A percentile compares a stretch with the other conserved stretches of the same genome.
Evolutionary conservation across 2,113 vertebrate species (phyloP).

Genomic region (Aleadryas rufinucha): DNA sequence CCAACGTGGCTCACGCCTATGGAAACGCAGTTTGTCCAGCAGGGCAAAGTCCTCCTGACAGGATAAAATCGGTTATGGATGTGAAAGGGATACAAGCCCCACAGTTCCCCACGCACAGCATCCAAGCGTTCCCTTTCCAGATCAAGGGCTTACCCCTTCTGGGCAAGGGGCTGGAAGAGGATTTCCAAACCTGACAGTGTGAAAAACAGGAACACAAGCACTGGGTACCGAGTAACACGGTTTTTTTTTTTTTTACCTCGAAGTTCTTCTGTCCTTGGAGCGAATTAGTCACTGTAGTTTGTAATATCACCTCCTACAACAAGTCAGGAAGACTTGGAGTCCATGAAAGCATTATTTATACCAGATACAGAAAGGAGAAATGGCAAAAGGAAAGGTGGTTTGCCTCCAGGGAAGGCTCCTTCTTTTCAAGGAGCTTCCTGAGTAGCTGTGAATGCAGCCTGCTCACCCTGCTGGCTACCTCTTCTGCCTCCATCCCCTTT

Average conservation of each 20-base stretch:
- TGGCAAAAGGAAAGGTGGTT: neutral
- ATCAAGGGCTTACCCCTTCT: neutral
- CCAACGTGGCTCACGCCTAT: accelerated
- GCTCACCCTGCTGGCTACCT: neutral
- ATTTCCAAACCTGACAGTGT: neutral
- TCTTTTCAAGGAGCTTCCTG: neutral
- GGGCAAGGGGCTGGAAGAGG: neutral
- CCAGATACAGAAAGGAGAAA: neutral
- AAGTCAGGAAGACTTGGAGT: neutral
- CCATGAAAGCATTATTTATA: neutral
- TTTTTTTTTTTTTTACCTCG: neutral
- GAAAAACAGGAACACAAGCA: neutral
- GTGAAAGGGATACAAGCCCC: too few relatives aligned
- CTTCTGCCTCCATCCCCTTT: neutral
- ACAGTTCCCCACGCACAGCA: accelerated
- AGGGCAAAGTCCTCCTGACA: neutral
- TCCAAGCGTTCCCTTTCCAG: accelerated
- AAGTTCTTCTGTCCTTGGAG: neutral
- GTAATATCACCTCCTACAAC: neutral
- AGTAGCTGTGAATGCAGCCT: neutral
- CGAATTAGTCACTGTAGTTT: neutral
- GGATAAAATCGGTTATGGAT: accelerated
- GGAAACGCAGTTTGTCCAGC: neutral
- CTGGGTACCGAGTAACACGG: neutral
- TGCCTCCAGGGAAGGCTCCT: neutral